Evolutionary conservation across 2,113 vertebrate genomes (phyloP), one percentile per base, ranked within the genome.

Genomic region (Elephantulus edwardii): DNA sequence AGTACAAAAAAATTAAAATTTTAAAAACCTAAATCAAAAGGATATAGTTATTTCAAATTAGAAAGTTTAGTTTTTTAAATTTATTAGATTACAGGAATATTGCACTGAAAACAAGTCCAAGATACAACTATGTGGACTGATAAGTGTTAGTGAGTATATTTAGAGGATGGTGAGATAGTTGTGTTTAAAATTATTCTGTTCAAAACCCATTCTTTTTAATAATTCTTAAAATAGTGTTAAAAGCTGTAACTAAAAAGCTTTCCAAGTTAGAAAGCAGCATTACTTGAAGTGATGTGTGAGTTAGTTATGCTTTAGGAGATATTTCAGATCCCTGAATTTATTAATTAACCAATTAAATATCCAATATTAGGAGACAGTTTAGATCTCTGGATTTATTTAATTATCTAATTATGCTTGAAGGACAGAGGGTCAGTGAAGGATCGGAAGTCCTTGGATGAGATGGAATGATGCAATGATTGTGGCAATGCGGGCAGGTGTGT

Each of bases 181-280:
- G 35, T 68, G 56, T 83, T 80, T 62, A 68, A 91, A 90, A 88
- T 77, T 3, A 30, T 68, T 83, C 66, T 84, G 28, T 52, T 68
- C 79, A 11, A 95, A 91, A 90, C 87, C 6, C n/a, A 83, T 54
- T 54, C 30, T 80, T 91, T 88, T 84, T 60, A 79, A 83, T 68
- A 90, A 62, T 74, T 90, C 62, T 92, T 86, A n/a, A 91, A 48
- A 74, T 4, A 82, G 14, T 84, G n/a, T 71, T 76, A 71, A 77
- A 85, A 93, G 30, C 33, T 86, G 11, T 50, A 78, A 71, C 20
- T 42, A 89, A 89, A 88, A 68, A 54, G 11, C 52, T 84, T 90
- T 30, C 44, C 75, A 42, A 86, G 83, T 38, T 62, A 84, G 33
- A 84, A 77, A 91, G 22, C 11, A 74, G 24, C 13, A 7, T 60